These are phyloP conservation scores for Trachelus troglodyta DNA, from an alignment of 2,888 invertebrate genomes.

Conservation along the genomic window DNA sequence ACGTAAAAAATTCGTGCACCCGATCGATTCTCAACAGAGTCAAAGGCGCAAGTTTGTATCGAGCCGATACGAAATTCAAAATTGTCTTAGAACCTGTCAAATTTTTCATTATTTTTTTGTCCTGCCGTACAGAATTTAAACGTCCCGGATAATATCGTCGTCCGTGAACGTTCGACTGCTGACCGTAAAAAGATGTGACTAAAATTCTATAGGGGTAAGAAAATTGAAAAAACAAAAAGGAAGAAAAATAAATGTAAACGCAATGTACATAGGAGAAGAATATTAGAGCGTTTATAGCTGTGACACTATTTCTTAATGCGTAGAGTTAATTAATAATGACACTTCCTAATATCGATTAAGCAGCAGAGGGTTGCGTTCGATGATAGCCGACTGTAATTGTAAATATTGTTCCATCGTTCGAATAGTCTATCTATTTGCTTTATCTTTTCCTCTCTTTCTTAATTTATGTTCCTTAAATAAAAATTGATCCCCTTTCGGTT, in stretches of 20 bases:
- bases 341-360: neutral
- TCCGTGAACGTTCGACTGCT: neutral
- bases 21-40: too few relatives aligned
- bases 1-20: too few relatives aligned
- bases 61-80: neutral
- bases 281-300: conserved; percentile 19
- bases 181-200: neutral
- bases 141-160: conserved; percentile 3
- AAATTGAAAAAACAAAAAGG: neutral
- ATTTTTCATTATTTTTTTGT: neutral
- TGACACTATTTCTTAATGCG: conserved; percentile 21
- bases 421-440: neutral
- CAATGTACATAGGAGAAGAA: conserved; percentile 4
- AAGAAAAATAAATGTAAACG: neutral
- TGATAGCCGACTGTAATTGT: neutral
- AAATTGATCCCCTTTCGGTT: too few relatives aligned
- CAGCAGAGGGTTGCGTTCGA: neutral
- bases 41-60: too few relatives aligned
- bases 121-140: neutral
- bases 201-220: neutral
- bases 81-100: neutral
- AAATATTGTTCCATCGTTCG: neutral
- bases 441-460: neutral
- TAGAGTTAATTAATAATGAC: neutral
- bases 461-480: neutral